phyloP scores from a whole-genome alignment of 1,140 invertebrate species.

The Scaptomyza graminum region DNA sequence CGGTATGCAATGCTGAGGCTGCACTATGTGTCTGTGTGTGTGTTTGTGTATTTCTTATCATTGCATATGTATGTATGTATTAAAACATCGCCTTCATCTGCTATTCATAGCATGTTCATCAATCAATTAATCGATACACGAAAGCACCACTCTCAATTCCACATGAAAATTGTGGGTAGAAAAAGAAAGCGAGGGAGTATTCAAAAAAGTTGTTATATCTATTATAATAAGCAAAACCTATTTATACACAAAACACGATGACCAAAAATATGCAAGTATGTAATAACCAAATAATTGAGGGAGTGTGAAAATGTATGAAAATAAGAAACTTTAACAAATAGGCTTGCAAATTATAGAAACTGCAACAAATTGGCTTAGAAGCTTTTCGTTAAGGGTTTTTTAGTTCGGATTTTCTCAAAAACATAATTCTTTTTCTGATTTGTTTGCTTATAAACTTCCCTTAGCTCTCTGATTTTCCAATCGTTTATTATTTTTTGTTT shows the following conservation, averaged over 20 bases:
- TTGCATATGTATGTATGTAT: conserved; percentile 47
- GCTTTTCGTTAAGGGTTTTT: too few species aligned
- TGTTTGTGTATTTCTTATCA: conserved; percentile 45
- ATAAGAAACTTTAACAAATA: too few species aligned
- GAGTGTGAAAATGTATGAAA: too few species aligned
- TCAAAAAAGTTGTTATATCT: conserved; percentile 24
- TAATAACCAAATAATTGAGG: too few species aligned
- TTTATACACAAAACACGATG: conserved; percentile 5
- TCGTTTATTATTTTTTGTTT: not conserved
- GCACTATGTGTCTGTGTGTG: conserved; percentile 15
- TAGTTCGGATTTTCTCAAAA: too few species aligned
- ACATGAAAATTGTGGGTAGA: conserved; percentile 20
- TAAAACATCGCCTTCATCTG: conserved; percentile 61
- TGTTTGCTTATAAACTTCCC: too few species aligned
- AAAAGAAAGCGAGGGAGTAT: conserved; percentile 4
- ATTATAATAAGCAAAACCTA: conserved; percentile 25
- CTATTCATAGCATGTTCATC: conserved; percentile 74
- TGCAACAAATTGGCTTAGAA: too few species aligned
- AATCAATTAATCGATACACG: conserved; percentile 76
- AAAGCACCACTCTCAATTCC: conserved; percentile 22
- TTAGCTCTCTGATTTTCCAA: too few species aligned
- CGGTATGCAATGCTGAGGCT: conserved; percentile 16
- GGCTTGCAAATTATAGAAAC: too few species aligned
- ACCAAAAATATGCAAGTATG: too few species aligned
- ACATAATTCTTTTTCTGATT: too few species aligned